These are phyloP conservation scores for Latrodectus elegans DNA, from an alignment of 2,888 invertebrate genomes.

Conservation along the genomic window DNA sequence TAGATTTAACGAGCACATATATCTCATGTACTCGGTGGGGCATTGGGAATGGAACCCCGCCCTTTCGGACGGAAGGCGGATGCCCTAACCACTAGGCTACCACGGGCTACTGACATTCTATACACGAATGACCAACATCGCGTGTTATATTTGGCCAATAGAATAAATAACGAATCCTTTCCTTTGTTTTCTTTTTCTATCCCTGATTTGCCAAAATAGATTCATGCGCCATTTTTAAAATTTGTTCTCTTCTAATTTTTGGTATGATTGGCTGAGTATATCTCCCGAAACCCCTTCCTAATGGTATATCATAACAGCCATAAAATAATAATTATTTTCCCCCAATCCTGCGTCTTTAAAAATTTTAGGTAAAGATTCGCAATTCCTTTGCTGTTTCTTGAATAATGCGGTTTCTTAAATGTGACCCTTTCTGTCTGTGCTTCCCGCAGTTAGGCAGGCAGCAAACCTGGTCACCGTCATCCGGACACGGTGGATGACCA, in stretches of 20 bases:
- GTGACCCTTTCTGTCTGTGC: too few relatives aligned
- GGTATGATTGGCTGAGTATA: background rate
- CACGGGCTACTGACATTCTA: background rate
- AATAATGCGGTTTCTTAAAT: background rate
- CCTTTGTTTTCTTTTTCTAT: background rate
- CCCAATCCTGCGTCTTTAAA: background rate
- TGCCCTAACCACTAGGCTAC: too few relatives aligned
- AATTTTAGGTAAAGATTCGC: background rate
- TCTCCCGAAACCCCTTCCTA: background rate
- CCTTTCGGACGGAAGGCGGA: too few relatives aligned
- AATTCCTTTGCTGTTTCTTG: background rate
- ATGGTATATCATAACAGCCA: background rate
- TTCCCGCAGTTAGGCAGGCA: too few relatives aligned
- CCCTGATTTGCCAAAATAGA: background rate
- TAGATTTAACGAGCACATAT: too few relatives aligned
- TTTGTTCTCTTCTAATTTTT: background rate
- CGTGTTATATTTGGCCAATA: background rate
- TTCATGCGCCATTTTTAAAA: background rate
- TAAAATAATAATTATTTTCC: background rate
- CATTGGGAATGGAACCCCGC: too few relatives aligned
- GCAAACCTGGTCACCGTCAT: too few relatives aligned
- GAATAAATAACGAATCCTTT: background rate
- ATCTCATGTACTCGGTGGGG: too few relatives aligned
- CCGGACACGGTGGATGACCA: too few relatives aligned
- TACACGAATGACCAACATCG: background rate